phyloP scores from a whole-genome alignment of 2,888 invertebrate genomes.

The Clunio marinus region DNA sequence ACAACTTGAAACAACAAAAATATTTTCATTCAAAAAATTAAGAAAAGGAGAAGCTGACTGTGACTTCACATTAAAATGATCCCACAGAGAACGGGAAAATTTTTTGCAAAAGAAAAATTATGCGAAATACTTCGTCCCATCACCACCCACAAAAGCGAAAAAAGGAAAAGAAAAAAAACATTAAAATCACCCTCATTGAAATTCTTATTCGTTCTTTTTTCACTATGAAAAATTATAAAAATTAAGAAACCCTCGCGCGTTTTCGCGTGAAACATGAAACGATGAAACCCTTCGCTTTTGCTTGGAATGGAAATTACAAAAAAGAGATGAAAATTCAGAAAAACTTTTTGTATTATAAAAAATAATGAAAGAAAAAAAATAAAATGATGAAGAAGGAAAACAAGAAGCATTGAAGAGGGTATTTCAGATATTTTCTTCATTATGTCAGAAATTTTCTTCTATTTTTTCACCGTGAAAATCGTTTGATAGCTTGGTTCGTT shows the following conservation, averaged over 20 bases:
- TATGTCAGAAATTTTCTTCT: not conserved
- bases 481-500: slow-evolving; percentile 1
- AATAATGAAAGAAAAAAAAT: too few relatives aligned
- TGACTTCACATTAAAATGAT: too few relatives aligned
- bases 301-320: slow-evolving; percentile 18
- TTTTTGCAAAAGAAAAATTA: slow-evolving; percentile 24
- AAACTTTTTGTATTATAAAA: not conserved
- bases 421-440: not conserved
- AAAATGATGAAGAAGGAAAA: too few relatives aligned
- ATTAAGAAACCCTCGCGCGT: slow-evolving; percentile 23
- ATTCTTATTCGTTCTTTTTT: slow-evolving; percentile 7
- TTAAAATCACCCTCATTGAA: slow-evolving; percentile 33
- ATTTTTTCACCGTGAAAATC: not conserved
- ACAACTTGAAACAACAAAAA: too few relatives aligned
- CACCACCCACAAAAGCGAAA: too few relatives aligned
- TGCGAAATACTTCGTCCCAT: too few relatives aligned
- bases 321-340: slow-evolving; percentile 22
- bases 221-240: slow-evolving; percentile 21
- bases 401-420: not conserved
- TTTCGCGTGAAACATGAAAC: slow-evolving; percentile 24
- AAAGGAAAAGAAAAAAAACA: too few relatives aligned
- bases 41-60: too few relatives aligned
- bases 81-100: too few relatives aligned
- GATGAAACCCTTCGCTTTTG: slow-evolving; percentile 14
- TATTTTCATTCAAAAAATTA: too few relatives aligned